Conservation (phyloP, 2,797 vertebrate species). For the Chelon labrosus region DNA sequence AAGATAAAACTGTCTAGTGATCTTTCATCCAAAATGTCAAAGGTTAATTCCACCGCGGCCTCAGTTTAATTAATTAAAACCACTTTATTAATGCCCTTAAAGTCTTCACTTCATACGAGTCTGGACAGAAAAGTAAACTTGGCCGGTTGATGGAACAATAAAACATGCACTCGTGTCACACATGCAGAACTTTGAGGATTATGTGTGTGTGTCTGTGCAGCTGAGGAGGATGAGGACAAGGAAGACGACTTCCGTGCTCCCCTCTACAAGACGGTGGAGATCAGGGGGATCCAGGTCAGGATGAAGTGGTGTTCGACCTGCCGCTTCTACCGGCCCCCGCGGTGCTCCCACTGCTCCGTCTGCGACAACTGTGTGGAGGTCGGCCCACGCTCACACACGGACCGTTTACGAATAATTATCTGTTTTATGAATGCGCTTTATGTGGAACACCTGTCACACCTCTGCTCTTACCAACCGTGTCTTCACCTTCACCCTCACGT, state of each 20-base stretch:
- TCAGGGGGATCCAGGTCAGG: conserved; percentile 95
- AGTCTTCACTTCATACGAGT: too few species aligned
- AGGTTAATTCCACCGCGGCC: too few species aligned
- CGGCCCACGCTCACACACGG: conserved; percentile 41
- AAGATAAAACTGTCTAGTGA: too few species aligned
- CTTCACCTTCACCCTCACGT: not conserved
- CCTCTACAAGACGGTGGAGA: conserved; percentile 97
- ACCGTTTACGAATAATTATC: not conserved
- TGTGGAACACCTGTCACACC: not conserved
- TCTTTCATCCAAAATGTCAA: too few species aligned
- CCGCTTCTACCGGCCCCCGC: conserved; percentile 95
- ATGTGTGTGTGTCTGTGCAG: conserved; percentile 68
- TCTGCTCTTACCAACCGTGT: not conserved
- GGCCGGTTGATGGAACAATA: too few species aligned
- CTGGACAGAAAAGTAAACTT: too few species aligned
- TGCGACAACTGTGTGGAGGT: conserved; percentile 99
- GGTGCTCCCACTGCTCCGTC: conserved; percentile 98
- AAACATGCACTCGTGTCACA: too few species aligned
- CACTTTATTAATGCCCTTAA: too few species aligned
- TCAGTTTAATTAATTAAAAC: too few species aligned
- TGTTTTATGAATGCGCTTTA: too few species aligned
- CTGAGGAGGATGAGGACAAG: conserved; percentile 97
- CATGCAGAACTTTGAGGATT: too few species aligned
- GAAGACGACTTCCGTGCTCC: conserved; percentile 97
- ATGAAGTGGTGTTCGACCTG: conserved; percentile 99